phyloP scores from a whole-genome alignment of 2,113 vertebrate species.

The Hippoglossus stenolepis region DNA sequence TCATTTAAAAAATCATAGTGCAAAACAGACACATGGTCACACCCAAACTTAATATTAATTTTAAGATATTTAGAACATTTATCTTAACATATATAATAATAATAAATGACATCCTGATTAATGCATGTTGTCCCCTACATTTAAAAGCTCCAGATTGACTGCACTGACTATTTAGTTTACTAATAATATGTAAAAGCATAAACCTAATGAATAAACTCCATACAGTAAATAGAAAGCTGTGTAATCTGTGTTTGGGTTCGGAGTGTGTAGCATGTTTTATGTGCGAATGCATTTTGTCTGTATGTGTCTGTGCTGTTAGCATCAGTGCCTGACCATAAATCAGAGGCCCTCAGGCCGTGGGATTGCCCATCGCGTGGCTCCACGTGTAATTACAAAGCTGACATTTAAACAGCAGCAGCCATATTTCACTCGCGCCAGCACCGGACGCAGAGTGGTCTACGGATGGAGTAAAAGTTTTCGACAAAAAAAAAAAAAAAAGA shows the following conservation, averaged over 20 bases:
- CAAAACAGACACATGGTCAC: no score
- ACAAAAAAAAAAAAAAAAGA: slow-evolving; percentile 40
- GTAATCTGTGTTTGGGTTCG: slow-evolving; percentile 23
- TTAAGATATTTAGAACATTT: background rate
- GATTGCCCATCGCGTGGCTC: slow-evolving; percentile 70
- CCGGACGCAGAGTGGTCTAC: slow-evolving; percentile 70
- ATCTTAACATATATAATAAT: background rate
- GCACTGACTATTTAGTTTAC: background rate
- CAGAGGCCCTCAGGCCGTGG: slow-evolving; percentile 67
- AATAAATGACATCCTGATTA: background rate
- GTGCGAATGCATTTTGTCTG: slow-evolving; percentile 56
- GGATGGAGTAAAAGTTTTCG: slow-evolving; percentile 78
- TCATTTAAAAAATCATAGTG: no score
- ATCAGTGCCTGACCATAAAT: slow-evolving; percentile 76
- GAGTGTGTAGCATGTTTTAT: slow-evolving; percentile 27
- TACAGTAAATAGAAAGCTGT: slow-evolving; percentile 27
- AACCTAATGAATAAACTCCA: slow-evolving; percentile 2
- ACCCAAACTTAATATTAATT: no score
- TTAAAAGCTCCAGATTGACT: background rate
- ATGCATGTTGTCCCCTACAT: background rate
- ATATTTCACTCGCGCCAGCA: slow-evolving; percentile 77
- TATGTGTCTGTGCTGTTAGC: slow-evolving; percentile 62
- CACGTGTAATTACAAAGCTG: slow-evolving; percentile 83
- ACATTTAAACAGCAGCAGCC: slow-evolving; percentile 83
- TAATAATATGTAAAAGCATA: background rate